Base-by-base conservation (phyloP, 2,113 vertebrate genomes). In the Hydrochoerus hydrochaeris region DNA sequence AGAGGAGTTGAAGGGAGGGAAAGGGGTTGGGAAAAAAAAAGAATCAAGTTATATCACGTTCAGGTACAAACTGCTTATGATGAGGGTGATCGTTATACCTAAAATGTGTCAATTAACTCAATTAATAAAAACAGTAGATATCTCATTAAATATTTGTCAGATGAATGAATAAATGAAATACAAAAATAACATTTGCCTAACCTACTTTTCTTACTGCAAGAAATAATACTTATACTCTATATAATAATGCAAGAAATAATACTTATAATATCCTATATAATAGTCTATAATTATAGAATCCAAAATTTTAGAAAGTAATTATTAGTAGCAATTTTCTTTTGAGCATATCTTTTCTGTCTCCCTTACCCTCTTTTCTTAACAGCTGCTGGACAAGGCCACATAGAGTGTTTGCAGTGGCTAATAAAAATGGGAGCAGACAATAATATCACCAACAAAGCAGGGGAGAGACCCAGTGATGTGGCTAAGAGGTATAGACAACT, bases 391-490 rank as follows among this genome's bases (percentile, higher is more conserved):
- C 98, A 98, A 96, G 99, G 99, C 0, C 98, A 98, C 38, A 83
- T 98, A 87, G 98, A 98, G 58, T 98, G 99, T 97, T 97, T 99
- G 85, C 98, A 98, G 95, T 99, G 99, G 99, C 89, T 99, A 93
- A 97, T 99, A 86, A 98, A 99, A 95, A 98, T 98, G 98, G 99
- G 99, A 98, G 99, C 99, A 5, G 96, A 99, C 94, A 98, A 97
- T 92, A 97, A 98, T 95, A 98, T 99, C 95, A 97, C 94, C 54
- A 98, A 99, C 71, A 98, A 98, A 88, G 98, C 98, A 77, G 98
- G 98, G 86, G 98, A 99, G 90, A 99, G 97, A 77, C 98, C 99
- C 86, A 98, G 97, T 91, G 99, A 99, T 67, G 97, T 99, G 95
- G 99, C 99, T 87, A 99, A 98, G 96, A 99, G 99, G 99, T 99